Conservation (phyloP, 2,888 invertebrate species). For the Drosophila hawaiiensis region DNA sequence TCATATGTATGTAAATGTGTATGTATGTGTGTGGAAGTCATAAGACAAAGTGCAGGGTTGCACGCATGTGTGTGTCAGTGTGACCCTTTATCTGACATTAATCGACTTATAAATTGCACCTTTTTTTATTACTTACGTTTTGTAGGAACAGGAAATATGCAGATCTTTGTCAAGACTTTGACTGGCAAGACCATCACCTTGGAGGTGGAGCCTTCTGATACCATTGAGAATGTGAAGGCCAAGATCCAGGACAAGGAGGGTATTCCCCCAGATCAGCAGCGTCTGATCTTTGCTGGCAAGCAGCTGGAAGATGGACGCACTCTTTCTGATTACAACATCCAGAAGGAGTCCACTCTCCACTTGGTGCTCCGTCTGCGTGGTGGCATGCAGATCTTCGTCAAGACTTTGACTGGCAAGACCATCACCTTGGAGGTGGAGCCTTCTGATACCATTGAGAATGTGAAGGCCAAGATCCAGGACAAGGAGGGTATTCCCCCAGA, state of each 20-base stretch:
- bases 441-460: slow-evolving; percentile 50
- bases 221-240: too few relatives aligned
- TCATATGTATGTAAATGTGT: background rate
- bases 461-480: slow-evolving; percentile 53
- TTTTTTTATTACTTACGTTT: background rate
- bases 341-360: too few relatives aligned
- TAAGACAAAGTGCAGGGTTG: background rate
- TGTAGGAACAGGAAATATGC: slow-evolving; percentile 49
- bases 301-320: too few relatives aligned
- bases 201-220: too few relatives aligned
- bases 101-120: slow-evolving; percentile 19
- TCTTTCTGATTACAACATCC: too few relatives aligned
- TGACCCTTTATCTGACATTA: background rate
- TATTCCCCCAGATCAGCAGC: too few relatives aligned
- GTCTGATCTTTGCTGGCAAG: too few relatives aligned
- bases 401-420: slow-evolving; percentile 51
- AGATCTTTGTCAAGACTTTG: slow-evolving; percentile 18
- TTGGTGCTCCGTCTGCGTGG: too few relatives aligned
- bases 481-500: slow-evolving; percentile 70
- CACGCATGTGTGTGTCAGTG: background rate
- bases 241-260: too few relatives aligned
- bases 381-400: slow-evolving; percentile 37
- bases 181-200: too few relatives aligned
- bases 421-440: slow-evolving; percentile 53
- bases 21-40: background rate